phyloP scores from a whole-genome alignment of 2,888 invertebrate genomes.

The Ethmia dodecea region DNA sequence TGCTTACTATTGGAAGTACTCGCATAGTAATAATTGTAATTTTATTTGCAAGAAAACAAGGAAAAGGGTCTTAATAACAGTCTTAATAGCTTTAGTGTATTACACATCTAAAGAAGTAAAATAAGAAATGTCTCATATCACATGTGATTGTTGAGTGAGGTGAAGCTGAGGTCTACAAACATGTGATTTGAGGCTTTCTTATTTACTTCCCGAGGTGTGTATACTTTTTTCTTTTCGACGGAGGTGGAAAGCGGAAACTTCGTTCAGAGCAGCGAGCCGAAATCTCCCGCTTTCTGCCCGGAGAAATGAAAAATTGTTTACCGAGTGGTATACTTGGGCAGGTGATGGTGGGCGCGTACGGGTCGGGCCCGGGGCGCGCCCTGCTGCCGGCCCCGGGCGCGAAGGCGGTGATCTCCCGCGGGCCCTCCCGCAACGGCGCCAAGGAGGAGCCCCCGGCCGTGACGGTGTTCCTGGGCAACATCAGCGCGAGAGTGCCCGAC shows the following conservation, averaged over 20 bases:
- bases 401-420: slow-evolving; percentile 38
- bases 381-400: slow-evolving; percentile 43
- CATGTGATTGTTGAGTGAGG: no score
- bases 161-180: no score
- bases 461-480: slow-evolving; percentile 91
- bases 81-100: not conserved
- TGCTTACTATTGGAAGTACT: no score
- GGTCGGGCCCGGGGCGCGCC: slow-evolving; percentile 33
- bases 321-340: slow-evolving; percentile 19
- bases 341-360: slow-evolving; percentile 69
- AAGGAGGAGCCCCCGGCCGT: slow-evolving; percentile 89
- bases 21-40: no score
- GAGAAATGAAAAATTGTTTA: not conserved
- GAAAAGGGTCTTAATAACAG: not conserved
- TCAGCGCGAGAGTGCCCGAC: slow-evolving; percentile 96
- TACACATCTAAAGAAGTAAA: not conserved
- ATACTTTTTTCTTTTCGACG: no score
- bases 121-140: no score
- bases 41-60: no score
- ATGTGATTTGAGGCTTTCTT: no score
- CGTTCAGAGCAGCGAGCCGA: no score
- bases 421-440: slow-evolving; percentile 52
- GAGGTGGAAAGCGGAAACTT: no score
- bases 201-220: no score
- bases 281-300: no score